These are phyloP conservation scores for Psammodynastes pulverulentus DNA, from an alignment of 2,113 vertebrate genomes.

Conservation along the genomic window DNA sequence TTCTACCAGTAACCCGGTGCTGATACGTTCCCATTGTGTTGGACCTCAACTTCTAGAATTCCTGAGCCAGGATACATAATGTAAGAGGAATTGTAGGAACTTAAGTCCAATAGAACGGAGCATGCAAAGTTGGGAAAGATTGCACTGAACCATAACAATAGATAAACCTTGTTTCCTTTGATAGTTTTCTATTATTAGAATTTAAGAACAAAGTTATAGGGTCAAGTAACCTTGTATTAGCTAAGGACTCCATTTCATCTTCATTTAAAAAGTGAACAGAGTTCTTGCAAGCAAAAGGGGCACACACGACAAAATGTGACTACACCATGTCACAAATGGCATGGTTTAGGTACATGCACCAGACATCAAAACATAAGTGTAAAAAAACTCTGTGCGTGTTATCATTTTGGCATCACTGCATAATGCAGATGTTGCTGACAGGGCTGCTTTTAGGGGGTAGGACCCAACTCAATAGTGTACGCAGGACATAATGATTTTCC, in stretches of 20 bases:
- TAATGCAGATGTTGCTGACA: neutral
- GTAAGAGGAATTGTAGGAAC: neutral
- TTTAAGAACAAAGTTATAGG: neutral
- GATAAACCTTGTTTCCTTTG: neutral
- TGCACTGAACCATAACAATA: neutral
- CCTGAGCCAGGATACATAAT: neutral
- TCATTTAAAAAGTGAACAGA: neutral
- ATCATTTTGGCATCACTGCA: neutral
- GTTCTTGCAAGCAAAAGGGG: neutral
- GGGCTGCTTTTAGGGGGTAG: neutral
- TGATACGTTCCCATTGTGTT: neutral
- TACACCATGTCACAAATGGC: neutral
- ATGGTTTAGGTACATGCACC: neutral
- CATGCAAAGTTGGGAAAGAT: neutral
- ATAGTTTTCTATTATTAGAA: neutral
- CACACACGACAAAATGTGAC: neutral
- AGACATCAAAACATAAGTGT: neutral
- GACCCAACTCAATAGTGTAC: neutral
- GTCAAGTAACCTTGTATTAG: neutral
- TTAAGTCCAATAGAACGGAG: neutral
- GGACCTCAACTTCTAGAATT: neutral
- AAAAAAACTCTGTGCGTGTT: neutral
- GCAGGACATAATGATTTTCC: neutral
- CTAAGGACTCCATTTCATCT: neutral
- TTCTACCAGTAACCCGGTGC: neutral